Conservation (phyloP, 2,113 vertebrate genomes). For the Eurystomus gularis region DNA sequence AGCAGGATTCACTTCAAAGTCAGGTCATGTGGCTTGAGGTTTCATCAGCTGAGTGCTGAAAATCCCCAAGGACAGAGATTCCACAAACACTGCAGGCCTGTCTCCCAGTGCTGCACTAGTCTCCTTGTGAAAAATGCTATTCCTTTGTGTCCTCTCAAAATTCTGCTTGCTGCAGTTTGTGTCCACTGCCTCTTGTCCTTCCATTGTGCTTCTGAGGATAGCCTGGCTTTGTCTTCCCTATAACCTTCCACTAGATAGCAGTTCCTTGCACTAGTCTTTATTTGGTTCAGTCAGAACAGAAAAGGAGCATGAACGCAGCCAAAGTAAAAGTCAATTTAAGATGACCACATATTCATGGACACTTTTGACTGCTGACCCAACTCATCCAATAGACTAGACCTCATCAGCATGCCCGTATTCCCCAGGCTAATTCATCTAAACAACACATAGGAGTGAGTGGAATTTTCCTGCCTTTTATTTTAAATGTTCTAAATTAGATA, state of each 20-base stretch:
- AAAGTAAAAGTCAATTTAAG: not conserved
- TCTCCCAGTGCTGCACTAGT: not conserved
- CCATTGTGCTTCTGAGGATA: accelerated
- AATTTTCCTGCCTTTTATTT: constrained; percentile 49
- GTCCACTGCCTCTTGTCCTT: not conserved
- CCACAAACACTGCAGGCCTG: not conserved
- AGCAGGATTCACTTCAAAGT: not conserved
- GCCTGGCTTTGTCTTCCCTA: not conserved
- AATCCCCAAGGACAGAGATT: not conserved
- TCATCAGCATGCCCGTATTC: not conserved
- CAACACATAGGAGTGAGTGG: not conserved
- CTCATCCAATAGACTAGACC: not conserved
- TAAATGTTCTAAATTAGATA: constrained; percentile 20
- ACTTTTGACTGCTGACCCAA: not conserved
- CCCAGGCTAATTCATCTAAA: not conserved
- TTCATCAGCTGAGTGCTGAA: not conserved
- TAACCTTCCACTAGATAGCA: not conserved
- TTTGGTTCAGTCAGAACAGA: not conserved
- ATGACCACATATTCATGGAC: not conserved
- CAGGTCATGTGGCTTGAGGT: not conserved
- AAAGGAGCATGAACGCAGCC: not conserved
- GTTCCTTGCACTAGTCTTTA: not conserved
- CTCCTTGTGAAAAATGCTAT: not conserved
- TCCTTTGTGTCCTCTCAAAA: not conserved
- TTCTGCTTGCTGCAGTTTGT: not conserved